These are phyloP conservation scores for Psilopsiagon aymara DNA, from an alignment of 2,113 vertebrate species.

Conservation along the genomic window DNA sequence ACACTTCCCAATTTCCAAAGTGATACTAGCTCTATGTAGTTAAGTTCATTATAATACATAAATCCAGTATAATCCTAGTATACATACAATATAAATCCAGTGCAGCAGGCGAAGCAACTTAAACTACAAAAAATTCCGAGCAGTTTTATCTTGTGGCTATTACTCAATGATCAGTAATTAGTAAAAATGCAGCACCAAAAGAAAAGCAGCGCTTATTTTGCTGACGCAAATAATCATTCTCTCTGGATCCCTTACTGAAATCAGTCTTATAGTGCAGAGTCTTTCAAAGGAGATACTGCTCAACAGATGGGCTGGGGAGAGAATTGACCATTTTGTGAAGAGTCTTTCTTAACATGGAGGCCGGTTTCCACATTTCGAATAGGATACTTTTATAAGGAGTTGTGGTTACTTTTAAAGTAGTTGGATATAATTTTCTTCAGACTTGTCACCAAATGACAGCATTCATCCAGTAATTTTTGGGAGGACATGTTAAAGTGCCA, in stretches of 20 bases:
- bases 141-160: background rate
- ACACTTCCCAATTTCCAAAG: background rate
- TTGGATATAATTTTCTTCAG: too few species aligned
- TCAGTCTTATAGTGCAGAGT: background rate
- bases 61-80: background rate
- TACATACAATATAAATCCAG: background rate
- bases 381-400: background rate
- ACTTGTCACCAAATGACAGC: too few species aligned
- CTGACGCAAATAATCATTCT: background rate
- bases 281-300: background rate
- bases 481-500: too few species aligned
- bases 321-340: accelerated
- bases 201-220: background rate
- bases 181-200: background rate
- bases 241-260: background rate
- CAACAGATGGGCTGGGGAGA: background rate
- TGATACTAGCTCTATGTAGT: background rate
- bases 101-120: background rate
- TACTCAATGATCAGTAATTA: background rate
- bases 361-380: background rate
- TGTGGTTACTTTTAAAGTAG: background rate
- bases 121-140: background rate
- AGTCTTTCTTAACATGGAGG: background rate
- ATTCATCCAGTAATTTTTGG: too few species aligned
- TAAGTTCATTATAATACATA: background rate